Conservation (phyloP, 2,888 invertebrate genomes). For the Tipula unca region DNA sequence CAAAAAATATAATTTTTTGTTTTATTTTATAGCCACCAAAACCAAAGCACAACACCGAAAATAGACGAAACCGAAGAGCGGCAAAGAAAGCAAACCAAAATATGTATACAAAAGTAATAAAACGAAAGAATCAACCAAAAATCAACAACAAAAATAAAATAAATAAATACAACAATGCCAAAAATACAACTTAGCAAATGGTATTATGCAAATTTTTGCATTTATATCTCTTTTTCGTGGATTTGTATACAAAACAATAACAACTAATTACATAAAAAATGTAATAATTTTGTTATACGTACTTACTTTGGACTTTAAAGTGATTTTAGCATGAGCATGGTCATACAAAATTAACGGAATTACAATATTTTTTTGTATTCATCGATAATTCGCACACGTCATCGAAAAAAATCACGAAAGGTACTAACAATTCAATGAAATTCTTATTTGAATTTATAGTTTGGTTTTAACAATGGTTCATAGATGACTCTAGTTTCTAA, state of each 20-base stretch:
- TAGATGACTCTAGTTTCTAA: not conserved
- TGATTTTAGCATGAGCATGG: too few relatives aligned
- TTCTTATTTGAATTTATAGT: not conserved
- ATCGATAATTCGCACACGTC: too few relatives aligned
- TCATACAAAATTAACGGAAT: too few relatives aligned
- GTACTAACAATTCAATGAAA: not conserved
- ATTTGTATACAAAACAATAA: not conserved
- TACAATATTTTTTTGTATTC: too few relatives aligned
- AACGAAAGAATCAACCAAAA: not conserved
- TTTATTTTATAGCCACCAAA: not conserved
- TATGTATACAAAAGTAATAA: not conserved
- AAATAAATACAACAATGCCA: not conserved
- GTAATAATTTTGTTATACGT: too few relatives aligned
- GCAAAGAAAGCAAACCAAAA: not conserved
- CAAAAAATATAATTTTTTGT: too few relatives aligned
- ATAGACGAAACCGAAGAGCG: not conserved
- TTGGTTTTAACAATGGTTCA: not conserved
- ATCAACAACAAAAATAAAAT: not conserved
- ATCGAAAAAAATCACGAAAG: not conserved
- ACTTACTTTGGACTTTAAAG: too few relatives aligned
- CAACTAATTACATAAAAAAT: not conserved
- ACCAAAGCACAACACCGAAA: not conserved
- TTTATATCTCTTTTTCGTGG: not conserved
- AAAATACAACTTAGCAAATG: not conserved
- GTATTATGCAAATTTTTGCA: not conserved